These are phyloP conservation scores for Magallana gigas DNA, from an alignment of 1,140 invertebrate genomes.

Conservation along the genomic window DNA sequence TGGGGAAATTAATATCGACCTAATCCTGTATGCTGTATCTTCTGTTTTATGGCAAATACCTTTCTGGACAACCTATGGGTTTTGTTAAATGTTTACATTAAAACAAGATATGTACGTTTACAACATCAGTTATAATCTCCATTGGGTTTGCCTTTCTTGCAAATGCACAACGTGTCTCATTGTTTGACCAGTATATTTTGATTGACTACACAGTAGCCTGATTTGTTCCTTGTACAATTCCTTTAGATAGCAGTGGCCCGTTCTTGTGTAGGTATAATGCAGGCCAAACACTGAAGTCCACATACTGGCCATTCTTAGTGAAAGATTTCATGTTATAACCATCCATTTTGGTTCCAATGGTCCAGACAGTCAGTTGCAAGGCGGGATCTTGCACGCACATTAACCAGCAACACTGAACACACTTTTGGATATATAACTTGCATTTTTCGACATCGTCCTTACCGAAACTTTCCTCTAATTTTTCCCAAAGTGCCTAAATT, in stretches of 20 bases:
- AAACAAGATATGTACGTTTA: no score
- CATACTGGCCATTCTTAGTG: conserved; percentile 44
- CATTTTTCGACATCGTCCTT: conserved; percentile 22
- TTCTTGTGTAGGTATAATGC: conserved; percentile 46
- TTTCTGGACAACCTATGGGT: no score
- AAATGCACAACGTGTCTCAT: no score
- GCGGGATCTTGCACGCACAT: conserved; percentile 27
- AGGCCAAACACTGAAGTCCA: conserved; percentile 51
- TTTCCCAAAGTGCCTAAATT: not conserved
- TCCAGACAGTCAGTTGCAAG: not conserved
- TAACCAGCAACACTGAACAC: not conserved
- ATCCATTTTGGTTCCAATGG: conserved; percentile 27
- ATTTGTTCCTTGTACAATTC: conserved; percentile 43
- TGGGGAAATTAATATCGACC: no score
- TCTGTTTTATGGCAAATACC: no score
- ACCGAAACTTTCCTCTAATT: not conserved
- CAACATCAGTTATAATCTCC: no score
- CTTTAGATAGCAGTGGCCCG: conserved; percentile 46
- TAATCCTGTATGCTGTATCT: no score
- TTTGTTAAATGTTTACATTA: no score
- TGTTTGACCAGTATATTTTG: no score
- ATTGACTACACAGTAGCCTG: not conserved
- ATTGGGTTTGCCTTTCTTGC: no score
- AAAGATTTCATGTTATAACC: not conserved
- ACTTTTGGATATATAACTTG: conserved; percentile 5